Evolutionary conservation across 1,140 invertebrate genomes (phyloP).

Genomic region (Drosophila carrolli): DNA sequence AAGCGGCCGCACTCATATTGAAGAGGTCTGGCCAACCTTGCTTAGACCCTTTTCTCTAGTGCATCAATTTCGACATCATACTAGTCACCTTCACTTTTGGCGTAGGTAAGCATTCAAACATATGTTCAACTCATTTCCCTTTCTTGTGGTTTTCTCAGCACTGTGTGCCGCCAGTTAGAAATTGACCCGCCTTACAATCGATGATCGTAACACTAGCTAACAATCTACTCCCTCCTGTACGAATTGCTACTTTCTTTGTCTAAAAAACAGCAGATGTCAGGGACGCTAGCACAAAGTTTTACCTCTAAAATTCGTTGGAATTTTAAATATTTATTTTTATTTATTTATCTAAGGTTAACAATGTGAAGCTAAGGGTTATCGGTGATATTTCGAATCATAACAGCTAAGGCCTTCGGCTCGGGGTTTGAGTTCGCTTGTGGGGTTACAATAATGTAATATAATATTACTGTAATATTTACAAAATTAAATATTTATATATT

Average conservation of each 20-base stretch:
- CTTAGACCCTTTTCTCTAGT: conserved; percentile 18
- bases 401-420: no score
- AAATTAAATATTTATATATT: no score
- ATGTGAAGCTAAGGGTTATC: no score
- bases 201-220: conserved; percentile 42
- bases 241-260: conserved; percentile 45
- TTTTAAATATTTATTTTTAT: not conserved
- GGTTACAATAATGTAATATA: no score
- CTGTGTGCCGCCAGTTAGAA: conserved; percentile 67
- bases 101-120: conserved; percentile 50
- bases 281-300: conserved; percentile 36
- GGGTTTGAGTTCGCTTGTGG: no score
- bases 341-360: no score
- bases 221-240: conserved; percentile 22
- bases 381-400: no score
- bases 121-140: conserved; percentile 55
- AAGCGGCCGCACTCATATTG: conserved; percentile 35
- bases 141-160: conserved; percentile 48
- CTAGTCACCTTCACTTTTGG: conserved; percentile 53
- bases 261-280: conserved; percentile 48
- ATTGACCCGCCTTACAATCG: conserved; percentile 46
- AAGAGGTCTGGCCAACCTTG: conserved; percentile 27
- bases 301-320: conserved; percentile 46
- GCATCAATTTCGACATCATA: conserved; percentile 30
- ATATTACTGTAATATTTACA: no score